Percentiles rank a stretch among this genome's conserved stretches.
Conservation (phyloP, 2,113 vertebrate genomes). For the Tragulus kanchil region DNA sequence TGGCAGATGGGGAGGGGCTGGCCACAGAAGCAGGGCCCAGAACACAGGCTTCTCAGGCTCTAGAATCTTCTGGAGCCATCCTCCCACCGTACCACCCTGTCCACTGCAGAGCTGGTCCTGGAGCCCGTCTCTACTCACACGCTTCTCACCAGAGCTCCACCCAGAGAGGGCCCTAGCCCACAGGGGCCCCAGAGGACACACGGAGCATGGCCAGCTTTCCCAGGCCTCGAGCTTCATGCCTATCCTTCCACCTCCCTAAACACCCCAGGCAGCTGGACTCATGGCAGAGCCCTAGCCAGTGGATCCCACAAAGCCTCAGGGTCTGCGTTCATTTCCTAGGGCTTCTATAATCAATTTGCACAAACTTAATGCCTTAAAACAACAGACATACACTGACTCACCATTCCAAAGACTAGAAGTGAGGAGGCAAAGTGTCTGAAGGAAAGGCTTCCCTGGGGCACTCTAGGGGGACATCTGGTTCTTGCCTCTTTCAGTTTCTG, state of each 20-base stretch:
- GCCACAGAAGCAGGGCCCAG: neutral
- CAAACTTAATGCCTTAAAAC: neutral
- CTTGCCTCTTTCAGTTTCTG: neutral
- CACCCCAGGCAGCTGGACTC: accelerated
- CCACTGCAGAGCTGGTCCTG: accelerated
- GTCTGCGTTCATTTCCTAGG: neutral
- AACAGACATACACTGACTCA: too few relatives aligned
- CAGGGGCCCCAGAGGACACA: neutral
- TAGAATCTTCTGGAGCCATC: neutral
- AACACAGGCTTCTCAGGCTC: neutral
- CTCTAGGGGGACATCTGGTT: neutral
- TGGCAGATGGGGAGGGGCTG: neutral
- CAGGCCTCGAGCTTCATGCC: neutral
- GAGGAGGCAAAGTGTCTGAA: neutral
- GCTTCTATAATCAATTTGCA: accelerated
- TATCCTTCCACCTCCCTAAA: too few relatives aligned
- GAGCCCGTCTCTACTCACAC: neutral
- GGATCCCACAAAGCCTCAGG: neutral
- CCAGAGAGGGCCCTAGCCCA: neutral
- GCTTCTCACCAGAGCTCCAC: neutral
- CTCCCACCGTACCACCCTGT: accelerated
- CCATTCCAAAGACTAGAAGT: neutral
- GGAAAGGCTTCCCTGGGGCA: accelerated
- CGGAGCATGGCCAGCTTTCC: neutral
- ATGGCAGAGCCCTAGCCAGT: accelerated